Percentiles rank a stretch among this genome's conserved stretches.
Conservation (phyloP, 92 coral and sea anemone species). For the Isaurus tuberculatus region DNA sequence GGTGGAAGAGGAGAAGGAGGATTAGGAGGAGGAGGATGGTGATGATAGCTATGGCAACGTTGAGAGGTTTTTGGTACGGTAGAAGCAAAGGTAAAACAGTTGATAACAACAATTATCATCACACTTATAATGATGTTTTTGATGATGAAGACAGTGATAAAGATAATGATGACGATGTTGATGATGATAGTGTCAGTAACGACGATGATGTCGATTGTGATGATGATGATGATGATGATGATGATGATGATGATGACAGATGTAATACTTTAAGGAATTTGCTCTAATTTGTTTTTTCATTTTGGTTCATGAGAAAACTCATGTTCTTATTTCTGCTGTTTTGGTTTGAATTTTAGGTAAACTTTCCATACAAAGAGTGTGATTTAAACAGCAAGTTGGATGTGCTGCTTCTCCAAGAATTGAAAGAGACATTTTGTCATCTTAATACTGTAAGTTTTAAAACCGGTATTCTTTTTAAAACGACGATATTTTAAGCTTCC, state of each 20-base stretch:
- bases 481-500: background rate
- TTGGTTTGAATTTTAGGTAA: constrained; percentile 61
- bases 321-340: background rate
- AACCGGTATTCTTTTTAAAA: background rate
- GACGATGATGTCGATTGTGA: no score
- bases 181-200: no score
- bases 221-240: background rate
- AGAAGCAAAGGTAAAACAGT: no score
- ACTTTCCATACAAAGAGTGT: constrained; percentile 94
- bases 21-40: no score
- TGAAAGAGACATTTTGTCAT: constrained; percentile 97
- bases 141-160: no score
- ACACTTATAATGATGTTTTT: no score
- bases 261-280: background rate
- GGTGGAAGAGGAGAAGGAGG: no score
- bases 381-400: constrained; percentile 82
- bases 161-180: no score
- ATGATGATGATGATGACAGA: background rate
- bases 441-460: constrained; percentile 77
- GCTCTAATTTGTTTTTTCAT: no score
- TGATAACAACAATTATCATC: no score
- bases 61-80: no score
- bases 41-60: no score
- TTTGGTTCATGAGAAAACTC: background rate
- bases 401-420: constrained; percentile 85